phyloP scores from a whole-genome alignment of 2,797 vertebrate species.

The Sebastes jordani region DNA sequence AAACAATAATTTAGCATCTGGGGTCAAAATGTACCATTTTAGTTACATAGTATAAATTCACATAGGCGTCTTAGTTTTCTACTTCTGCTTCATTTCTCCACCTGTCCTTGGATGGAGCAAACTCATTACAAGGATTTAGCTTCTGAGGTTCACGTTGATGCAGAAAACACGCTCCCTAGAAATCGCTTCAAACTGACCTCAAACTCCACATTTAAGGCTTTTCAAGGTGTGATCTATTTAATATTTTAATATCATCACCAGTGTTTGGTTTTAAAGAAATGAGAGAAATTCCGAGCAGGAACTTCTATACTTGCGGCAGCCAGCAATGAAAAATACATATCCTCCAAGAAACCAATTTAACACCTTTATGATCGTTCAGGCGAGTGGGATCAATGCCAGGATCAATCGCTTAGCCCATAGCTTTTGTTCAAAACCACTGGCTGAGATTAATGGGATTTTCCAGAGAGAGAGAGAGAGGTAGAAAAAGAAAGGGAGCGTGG shows the following conservation, averaged over 20 bases:
- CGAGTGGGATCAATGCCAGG: constrained; percentile 80
- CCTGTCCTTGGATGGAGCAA: constrained; percentile 48
- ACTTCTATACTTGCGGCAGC: constrained; percentile 62
- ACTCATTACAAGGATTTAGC: constrained; percentile 52
- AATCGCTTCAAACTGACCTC: constrained; percentile 60
- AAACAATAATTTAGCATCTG: too few relatives aligned
- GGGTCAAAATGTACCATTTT: background rate
- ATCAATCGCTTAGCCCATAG: constrained; percentile 82
- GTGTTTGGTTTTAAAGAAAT: constrained; percentile 44
- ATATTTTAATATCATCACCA: constrained; percentile 71
- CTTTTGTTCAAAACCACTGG: constrained; percentile 82
- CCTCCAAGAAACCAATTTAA: constrained; percentile 84
- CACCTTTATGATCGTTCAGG: constrained; percentile 83
- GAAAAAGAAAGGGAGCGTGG: constrained; percentile 49
- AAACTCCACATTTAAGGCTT: constrained; percentile 63
- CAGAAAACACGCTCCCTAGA: constrained; percentile 41
- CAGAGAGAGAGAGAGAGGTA: constrained; percentile 66
- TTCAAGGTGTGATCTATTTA: constrained; percentile 61
- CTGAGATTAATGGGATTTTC: constrained; percentile 80
- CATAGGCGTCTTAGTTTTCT: background rate
- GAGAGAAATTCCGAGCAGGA: constrained; percentile 56
- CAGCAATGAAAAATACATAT: constrained; percentile 83
- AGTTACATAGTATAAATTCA: background rate
- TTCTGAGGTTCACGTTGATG: constrained; percentile 26
- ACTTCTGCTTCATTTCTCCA: constrained; percentile 2